These are phyloP conservation scores for Cenopis cana DNA, from an alignment of 2,888 invertebrate species.

Conservation along the genomic window DNA sequence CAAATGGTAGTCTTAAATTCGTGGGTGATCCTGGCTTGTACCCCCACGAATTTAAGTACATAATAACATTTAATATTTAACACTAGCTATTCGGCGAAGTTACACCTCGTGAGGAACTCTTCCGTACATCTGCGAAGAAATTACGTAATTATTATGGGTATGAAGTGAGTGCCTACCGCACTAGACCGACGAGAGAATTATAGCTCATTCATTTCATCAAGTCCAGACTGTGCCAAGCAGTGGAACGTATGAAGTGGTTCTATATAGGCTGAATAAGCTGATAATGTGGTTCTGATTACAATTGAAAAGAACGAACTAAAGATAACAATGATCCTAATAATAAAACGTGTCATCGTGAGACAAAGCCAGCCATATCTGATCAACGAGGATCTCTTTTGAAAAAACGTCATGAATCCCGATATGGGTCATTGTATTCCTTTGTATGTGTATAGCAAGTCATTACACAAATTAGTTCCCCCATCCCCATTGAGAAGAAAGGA, in stretches of 20 bases:
- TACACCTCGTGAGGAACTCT: not conserved
- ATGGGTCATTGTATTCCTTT: slow-evolving; percentile 37
- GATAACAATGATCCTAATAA: slow-evolving; percentile 5
- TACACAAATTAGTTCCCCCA: slow-evolving; percentile 30
- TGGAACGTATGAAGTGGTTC: no score
- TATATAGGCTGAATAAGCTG: no score
- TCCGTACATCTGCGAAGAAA: no score
- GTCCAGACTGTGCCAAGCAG: no score
- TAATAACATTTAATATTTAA: not conserved
- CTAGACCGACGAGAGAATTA: no score
- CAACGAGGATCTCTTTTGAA: not conserved
- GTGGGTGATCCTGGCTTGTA: not conserved
- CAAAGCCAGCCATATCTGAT: slow-evolving; percentile 14
- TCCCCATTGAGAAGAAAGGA: slow-evolving; percentile 23
- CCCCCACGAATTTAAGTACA: not conserved
- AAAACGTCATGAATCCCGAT: slow-evolving; percentile 32
- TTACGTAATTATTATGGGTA: no score
- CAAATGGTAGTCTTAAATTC: no score
- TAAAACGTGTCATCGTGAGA: slow-evolving; percentile 5
- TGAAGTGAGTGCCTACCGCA: no score
- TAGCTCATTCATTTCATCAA: no score
- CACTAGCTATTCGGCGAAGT: not conserved
- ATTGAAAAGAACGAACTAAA: not conserved
- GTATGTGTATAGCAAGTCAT: slow-evolving; percentile 41
- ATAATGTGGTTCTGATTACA: not conserved